Percentiles rank a stretch among this genome's conserved stretches.
Conservation (phyloP, 2,888 invertebrate genomes). For the Toxonevra muliebris region DNA sequence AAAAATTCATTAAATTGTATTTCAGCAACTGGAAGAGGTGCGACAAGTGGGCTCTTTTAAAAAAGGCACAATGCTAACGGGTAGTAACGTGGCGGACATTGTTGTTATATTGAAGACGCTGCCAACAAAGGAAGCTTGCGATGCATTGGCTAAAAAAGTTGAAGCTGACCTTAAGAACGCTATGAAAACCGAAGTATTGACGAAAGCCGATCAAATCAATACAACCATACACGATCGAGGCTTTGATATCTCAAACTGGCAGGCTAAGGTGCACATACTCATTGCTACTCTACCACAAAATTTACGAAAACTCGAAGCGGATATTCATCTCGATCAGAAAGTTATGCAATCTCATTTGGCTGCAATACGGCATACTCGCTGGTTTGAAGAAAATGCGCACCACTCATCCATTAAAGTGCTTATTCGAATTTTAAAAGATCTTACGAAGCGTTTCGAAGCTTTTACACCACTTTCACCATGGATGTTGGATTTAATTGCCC, state of each 20-base stretch:
- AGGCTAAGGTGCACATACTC: conserved; percentile 88
- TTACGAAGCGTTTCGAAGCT: conserved; percentile 88
- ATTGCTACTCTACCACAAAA: conserved; percentile 96
- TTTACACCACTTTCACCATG: conserved; percentile 92
- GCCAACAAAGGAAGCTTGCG: conserved; percentile 95
- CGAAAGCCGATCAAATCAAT: conserved; percentile 68
- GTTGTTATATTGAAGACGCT: conserved; percentile 96
- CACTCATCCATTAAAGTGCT: conserved; percentile 96
- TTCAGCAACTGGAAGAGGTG: conserved; percentile 89
- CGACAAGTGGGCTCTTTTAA: conserved; percentile 98
- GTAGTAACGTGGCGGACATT: conserved; percentile 94
- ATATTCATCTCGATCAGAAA: conserved; percentile 78
- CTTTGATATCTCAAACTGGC: conserved; percentile 86
- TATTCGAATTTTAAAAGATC: conserved; percentile 92
- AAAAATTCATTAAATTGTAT: conserved; percentile 31
- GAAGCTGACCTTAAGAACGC: conserved; percentile 85
- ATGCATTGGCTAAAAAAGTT: conserved; percentile 87
- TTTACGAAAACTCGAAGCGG: conserved; percentile 90
- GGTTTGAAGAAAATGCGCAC: conserved; percentile 98
- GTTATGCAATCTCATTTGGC: conserved; percentile 89
- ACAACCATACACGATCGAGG: conserved; percentile 76
- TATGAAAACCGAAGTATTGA: conserved; percentile 71
- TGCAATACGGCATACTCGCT: conserved; percentile 93
- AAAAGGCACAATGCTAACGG: conserved; percentile 96
- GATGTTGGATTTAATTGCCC: conserved; percentile 95